Conservation (phyloP, 2,113 vertebrate genomes). For the Dicentrarchus labrax region DNA sequence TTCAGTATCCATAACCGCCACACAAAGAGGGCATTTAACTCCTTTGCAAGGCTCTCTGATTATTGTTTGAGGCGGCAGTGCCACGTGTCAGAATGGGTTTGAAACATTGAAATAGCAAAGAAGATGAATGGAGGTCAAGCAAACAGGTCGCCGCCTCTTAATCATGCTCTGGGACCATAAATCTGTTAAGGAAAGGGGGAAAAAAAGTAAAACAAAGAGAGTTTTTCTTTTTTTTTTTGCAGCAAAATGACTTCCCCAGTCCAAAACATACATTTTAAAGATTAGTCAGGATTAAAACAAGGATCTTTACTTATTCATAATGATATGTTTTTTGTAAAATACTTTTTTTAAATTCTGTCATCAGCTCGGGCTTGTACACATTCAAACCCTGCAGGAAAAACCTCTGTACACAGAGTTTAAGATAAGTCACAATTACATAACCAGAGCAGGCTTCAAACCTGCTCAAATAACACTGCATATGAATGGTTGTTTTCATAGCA, state of each 20-base stretch:
- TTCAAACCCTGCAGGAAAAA: neutral
- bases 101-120: constrained; percentile 42
- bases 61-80: constrained; percentile 36
- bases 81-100: constrained; percentile 38
- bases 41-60: constrained; percentile 21
- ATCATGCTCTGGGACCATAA: constrained; percentile 28
- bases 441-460: constrained; percentile 41
- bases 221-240: neutral
- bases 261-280: constrained; percentile 7
- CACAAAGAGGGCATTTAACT: constrained; percentile 16
- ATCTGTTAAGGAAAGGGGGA: constrained; percentile 7
- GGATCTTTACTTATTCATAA: constrained; percentile 11
- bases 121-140: constrained; percentile 60
- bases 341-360: constrained; percentile 29
- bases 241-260: neutral
- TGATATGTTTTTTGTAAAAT: neutral
- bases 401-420: constrained; percentile 29
- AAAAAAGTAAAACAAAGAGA: neutral
- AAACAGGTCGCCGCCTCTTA: constrained; percentile 44
- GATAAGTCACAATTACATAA: constrained; percentile 67
- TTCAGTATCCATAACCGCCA: neutral
- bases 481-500: constrained; percentile 69
- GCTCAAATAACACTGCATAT: constrained; percentile 49
- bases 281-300: constrained; percentile 1
- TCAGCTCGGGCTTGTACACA: neutral